Evolutionary conservation across 2,797 vertebrate species (phyloP).

Genomic region (Pipistrellus pipistrellus): DNA sequence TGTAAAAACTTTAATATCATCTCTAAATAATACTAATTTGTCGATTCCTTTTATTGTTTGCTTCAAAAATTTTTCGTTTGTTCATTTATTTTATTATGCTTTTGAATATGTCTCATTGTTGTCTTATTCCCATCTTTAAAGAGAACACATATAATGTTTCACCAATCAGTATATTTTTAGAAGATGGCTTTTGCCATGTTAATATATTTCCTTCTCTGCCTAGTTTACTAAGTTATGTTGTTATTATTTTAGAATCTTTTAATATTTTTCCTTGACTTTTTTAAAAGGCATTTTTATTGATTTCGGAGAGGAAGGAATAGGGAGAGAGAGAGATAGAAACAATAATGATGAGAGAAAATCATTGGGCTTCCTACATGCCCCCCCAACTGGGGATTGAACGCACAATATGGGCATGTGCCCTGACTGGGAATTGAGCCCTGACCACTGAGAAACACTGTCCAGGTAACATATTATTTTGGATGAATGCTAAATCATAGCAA

Average conservation of each 20-base stretch:
- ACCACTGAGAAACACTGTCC: too few relatives aligned
- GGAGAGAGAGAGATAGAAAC: too few relatives aligned
- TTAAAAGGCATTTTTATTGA: too few relatives aligned
- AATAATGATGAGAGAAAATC: too few relatives aligned
- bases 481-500: neutral
- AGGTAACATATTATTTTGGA: conserved; percentile 34
- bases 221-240: neutral
- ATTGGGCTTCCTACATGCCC: too few relatives aligned
- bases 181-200: neutral
- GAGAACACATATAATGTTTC: neutral
- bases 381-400: too few relatives aligned
- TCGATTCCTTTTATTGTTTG: conserved; percentile 17
- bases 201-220: neutral
- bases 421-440: too few relatives aligned
- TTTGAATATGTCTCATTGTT: conserved; percentile 10
- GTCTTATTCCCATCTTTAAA: neutral
- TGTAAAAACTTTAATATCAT: neutral
- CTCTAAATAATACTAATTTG: neutral
- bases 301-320: too few relatives aligned
- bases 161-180: neutral
- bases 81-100: neutral
- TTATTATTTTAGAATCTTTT: too few relatives aligned
- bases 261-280: too few relatives aligned
- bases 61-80: neutral
- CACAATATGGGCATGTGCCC: too few relatives aligned